Evolutionary conservation across 2,888 invertebrate species (phyloP).

Genomic region (Alentia gelatinosa): DNA sequence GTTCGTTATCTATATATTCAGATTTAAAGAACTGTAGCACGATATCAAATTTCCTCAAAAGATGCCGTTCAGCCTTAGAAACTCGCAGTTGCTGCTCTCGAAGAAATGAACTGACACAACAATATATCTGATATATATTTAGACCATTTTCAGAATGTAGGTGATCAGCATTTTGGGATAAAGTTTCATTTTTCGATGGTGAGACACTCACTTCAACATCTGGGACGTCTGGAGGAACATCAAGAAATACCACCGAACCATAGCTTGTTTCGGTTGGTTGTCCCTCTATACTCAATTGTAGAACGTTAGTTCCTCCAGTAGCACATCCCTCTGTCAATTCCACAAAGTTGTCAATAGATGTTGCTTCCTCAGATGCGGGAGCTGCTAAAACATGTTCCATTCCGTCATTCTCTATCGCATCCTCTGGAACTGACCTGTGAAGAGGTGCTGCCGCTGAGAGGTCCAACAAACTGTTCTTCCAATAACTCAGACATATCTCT

Average conservation of each 20-base stretch:
- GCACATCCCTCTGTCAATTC: no score
- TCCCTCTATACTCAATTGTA: no score
- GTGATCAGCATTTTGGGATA: neutral
- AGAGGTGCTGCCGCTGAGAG: neutral
- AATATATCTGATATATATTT: neutral
- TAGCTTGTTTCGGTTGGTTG: no score
- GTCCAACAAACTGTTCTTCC: neutral
- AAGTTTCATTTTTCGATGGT: neutral
- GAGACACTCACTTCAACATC: neutral
- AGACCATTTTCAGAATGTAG: neutral
- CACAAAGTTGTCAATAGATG: no score
- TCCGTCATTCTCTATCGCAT: no score
- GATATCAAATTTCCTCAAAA: neutral
- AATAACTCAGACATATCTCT: neutral
- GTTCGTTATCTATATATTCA: conserved; percentile 31
- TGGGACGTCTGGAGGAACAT: neutral
- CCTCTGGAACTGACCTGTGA: no score
- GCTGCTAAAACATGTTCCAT: neutral
- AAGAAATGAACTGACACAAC: neutral
- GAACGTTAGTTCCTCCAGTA: no score
- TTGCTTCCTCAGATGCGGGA: neutral
- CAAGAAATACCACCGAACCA: neutral
- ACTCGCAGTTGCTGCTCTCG: neutral
- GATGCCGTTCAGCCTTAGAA: neutral
- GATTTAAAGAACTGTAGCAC: conserved; percentile 15